These are phyloP conservation scores for Triplophysa bombifrons DNA, from an alignment of 2,797 vertebrate genomes.

Conservation along the genomic window DNA sequence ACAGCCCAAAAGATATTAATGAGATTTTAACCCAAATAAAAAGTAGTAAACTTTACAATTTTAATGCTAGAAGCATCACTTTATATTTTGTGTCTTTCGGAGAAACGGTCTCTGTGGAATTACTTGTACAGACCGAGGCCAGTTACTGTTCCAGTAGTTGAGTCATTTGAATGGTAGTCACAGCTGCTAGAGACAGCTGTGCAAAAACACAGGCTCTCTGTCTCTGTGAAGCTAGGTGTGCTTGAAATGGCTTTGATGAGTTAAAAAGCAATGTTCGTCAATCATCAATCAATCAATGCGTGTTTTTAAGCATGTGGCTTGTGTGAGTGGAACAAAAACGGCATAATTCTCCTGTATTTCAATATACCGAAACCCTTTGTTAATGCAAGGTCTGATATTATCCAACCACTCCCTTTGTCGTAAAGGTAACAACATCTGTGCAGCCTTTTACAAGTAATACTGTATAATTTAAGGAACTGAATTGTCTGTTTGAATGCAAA, in stretches of 20 bases:
- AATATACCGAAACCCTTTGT: not conserved
- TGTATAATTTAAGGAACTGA: not conserved
- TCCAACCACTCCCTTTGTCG: constrained; percentile 6
- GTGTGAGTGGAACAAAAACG: not conserved
- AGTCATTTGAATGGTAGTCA: constrained; percentile 32
- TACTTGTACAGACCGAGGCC: not conserved
- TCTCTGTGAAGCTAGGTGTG: not conserved
- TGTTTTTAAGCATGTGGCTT: constrained; percentile 2
- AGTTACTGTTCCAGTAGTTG: constrained; percentile 6
- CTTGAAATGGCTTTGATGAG: not conserved
- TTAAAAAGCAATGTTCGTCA: not conserved
- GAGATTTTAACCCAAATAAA: not conserved
- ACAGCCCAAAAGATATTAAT: not conserved
- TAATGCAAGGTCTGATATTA: not conserved
- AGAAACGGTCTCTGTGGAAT: not conserved
- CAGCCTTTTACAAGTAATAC: not conserved
- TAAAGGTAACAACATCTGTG: not conserved
- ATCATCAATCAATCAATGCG: not conserved
- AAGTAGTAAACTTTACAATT: not conserved
- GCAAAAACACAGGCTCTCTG: not conserved
- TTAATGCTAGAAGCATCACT: not conserved
- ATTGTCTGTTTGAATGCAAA: not conserved
- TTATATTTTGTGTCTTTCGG: not conserved
- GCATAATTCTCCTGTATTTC: not conserved
- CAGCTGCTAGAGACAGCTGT: constrained; percentile 42